Conservation (phyloP, 2,888 invertebrate genomes). For the Eristalinus aeneus region DNA sequence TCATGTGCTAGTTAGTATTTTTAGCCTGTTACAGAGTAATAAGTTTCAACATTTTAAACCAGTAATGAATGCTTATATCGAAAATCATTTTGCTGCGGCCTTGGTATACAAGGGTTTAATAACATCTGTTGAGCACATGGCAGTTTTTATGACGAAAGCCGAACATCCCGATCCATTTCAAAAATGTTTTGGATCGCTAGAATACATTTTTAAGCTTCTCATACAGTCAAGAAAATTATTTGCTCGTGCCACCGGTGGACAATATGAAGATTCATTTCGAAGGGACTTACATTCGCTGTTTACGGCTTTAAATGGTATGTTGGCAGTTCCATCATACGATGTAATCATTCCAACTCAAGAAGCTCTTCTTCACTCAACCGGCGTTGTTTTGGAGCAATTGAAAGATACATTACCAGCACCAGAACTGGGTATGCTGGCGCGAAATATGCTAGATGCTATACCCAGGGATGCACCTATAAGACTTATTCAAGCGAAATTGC, state of each 20-base stretch:
- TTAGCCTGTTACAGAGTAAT: constrained; percentile 92
- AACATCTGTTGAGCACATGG: constrained; percentile 94
- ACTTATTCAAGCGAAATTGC: constrained; percentile 90
- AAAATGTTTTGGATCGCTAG: constrained; percentile 93
- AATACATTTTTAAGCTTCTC: constrained; percentile 95
- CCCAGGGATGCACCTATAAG: constrained; percentile 83
- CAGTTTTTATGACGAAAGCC: constrained; percentile 91
- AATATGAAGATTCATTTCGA: constrained; percentile 93
- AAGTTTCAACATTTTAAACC: constrained; percentile 97
- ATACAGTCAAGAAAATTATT: constrained; percentile 93
- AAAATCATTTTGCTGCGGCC: constrained; percentile 96
- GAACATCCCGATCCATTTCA: constrained; percentile 94
- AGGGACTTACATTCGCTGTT: constrained; percentile 91
- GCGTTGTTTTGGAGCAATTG: constrained; percentile 91
- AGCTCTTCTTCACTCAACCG: constrained; percentile 90
- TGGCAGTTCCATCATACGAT: constrained; percentile 86
- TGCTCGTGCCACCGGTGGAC: constrained; percentile 92
- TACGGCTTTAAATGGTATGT: constrained; percentile 89
- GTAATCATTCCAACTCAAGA: constrained; percentile 90
- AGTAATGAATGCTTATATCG: constrained; percentile 96
- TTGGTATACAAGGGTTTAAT: constrained; percentile 95
- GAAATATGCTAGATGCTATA: constrained; percentile 89
- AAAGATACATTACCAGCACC: constrained; percentile 87
- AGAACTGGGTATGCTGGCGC: constrained; percentile 90
- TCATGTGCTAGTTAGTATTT: constrained; percentile 94